Conservation (phyloP, 2,888 invertebrate species). For the Tigriopus californicus region DNA sequence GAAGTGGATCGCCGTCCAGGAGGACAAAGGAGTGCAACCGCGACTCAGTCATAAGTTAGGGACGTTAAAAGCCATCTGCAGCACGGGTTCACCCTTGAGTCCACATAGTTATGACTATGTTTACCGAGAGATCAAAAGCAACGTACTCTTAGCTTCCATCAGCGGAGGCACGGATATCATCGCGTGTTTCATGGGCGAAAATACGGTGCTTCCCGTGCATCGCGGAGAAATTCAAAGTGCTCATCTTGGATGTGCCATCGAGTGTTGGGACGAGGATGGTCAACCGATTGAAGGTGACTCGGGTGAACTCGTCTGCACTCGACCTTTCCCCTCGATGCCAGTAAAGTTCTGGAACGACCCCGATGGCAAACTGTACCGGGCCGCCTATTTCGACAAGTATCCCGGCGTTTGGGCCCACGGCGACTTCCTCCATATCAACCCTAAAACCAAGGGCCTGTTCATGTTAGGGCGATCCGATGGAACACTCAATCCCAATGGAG, state of each 20-base stretch:
- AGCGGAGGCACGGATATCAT: conserved; percentile 39
- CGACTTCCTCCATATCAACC: conserved; percentile 33
- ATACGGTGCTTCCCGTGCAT: conserved; percentile 32
- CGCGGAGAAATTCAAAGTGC: conserved; percentile 36
- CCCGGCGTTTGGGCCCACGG: conserved; percentile 37
- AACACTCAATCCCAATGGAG: conserved; percentile 37
- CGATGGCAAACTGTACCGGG: conserved; percentile 29
- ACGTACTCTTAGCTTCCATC: conserved; percentile 32
- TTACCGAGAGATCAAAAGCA: conserved; percentile 32
- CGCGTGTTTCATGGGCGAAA: conserved; percentile 36
- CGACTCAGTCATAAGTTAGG: conserved; percentile 29
- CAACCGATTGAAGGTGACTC: conserved; percentile 29
- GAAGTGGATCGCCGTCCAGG: conserved; percentile 34
- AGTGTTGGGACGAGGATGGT: conserved; percentile 31
- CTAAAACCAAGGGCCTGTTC: conserved; percentile 33
- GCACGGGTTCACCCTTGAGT: conserved; percentile 35
- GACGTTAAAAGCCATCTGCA: conserved; percentile 31
- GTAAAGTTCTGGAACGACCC: conserved; percentile 34
- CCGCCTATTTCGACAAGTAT: conserved; percentile 32
- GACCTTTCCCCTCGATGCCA: conserved; percentile 38
- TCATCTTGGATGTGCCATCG: conserved; percentile 30
- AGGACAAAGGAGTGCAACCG: conserved; percentile 29
- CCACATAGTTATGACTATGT: conserved; percentile 35
- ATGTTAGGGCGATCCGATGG: conserved; percentile 39
- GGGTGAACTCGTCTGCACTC: conserved; percentile 36